A percentile compares a stretch with the other conserved stretches of the same genome.
These are phyloP conservation scores for Hemithea aestivaria DNA, from an alignment of 2,888 invertebrate species.

Conservation along the genomic window DNA sequence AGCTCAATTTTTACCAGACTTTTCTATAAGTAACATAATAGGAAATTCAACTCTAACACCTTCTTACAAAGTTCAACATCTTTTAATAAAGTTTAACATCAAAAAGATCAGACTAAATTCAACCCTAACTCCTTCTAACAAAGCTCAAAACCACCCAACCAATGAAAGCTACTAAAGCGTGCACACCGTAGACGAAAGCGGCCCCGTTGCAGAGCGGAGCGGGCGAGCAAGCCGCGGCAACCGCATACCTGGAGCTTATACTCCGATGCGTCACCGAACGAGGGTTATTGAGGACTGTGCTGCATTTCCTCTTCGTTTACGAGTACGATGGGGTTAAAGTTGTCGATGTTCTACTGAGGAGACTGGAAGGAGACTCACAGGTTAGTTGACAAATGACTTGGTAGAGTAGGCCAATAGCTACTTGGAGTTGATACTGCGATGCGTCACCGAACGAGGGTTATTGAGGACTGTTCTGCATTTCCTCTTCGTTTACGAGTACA, in stretches of 20 bases:
- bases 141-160: slow-evolving; percentile 31
- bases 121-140: slow-evolving; percentile 1
- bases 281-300: slow-evolving; percentile 88
- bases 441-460: slow-evolving; percentile 91
- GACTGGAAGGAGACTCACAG: slow-evolving; percentile 87
- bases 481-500: slow-evolving; percentile 89
- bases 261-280: slow-evolving; percentile 92
- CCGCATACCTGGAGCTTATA: slow-evolving; percentile 94
- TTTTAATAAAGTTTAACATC: too few species aligned
- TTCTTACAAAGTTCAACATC: too few species aligned
- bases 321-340: slow-evolving; percentile 92
- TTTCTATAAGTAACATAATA: too few species aligned
- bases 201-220: slow-evolving; percentile 87
- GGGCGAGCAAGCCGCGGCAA: slow-evolving; percentile 94
- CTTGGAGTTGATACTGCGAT: slow-evolving; percentile 92
- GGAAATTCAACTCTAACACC: too few species aligned
- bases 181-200: slow-evolving; percentile 62
- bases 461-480: slow-evolving; percentile 91
- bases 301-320: slow-evolving; percentile 90
- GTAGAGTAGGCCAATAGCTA: too few species aligned
- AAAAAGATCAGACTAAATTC: slow-evolving; percentile 6
- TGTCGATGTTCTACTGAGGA: slow-evolving; percentile 88
- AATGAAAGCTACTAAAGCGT: slow-evolving; percentile 51
- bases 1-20: too few species aligned
- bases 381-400: too few species aligned